Percentiles rank a stretch among this genome's conserved stretches.
Evolutionary conservation across 1,140 invertebrate genomes (phyloP).

Genomic region (Calosoma granatense): DNA sequence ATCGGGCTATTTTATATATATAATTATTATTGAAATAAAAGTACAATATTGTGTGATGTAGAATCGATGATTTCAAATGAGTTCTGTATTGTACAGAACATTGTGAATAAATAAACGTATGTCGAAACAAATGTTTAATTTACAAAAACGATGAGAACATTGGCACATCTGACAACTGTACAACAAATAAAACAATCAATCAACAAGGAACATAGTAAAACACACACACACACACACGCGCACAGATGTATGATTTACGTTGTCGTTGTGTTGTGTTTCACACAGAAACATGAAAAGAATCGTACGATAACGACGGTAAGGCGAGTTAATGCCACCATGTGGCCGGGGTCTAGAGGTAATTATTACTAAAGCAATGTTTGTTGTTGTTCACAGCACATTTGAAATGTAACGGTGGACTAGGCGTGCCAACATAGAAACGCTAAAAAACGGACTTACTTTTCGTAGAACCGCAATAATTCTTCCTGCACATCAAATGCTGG

Average conservation of each 20-base stretch:
- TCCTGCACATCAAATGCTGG: conserved; percentile 28
- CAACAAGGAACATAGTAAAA: neutral
- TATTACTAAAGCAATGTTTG: conserved; percentile 21
- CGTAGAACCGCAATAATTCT: conserved; percentile 28
- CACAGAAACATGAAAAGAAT: too few relatives aligned
- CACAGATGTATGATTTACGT: conserved; percentile 23
- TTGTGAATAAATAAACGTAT: too few relatives aligned
- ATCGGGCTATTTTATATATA: too few relatives aligned
- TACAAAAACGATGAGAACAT: too few relatives aligned
- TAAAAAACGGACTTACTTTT: conserved; percentile 17
- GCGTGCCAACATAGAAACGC: neutral
- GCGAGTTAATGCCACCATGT: neutral
- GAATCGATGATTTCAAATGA: too few relatives aligned
- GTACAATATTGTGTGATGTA: too few relatives aligned
- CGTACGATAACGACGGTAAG: too few relatives aligned
- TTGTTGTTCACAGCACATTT: conserved; percentile 26
- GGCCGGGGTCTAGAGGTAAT: conserved; percentile 22
- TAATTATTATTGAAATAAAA: too few relatives aligned
- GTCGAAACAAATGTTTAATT: too few relatives aligned
- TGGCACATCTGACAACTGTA: neutral
- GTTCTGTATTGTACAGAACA: too few relatives aligned
- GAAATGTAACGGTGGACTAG: conserved; percentile 24
- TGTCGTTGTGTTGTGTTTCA: too few relatives aligned
- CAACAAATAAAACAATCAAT: neutral
- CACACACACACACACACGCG: conserved; percentile 15